These are phyloP conservation scores for Spicauda simplicius DNA, from an alignment of 2,888 invertebrate species.

Conservation along the genomic window DNA sequence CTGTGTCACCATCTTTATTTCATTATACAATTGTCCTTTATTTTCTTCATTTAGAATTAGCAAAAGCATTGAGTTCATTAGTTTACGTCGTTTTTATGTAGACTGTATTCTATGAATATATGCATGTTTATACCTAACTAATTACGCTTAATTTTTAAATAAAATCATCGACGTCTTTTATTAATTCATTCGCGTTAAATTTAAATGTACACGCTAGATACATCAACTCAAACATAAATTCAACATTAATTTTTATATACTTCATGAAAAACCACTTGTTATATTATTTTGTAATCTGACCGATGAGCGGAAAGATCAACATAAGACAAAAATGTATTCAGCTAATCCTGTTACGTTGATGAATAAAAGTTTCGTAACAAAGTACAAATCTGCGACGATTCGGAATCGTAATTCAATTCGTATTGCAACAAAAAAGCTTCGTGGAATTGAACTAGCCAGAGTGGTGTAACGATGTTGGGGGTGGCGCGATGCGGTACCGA, in stretches of 20 bases:
- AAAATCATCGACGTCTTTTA: not conserved
- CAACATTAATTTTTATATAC: not conserved
- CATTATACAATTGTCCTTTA: constrained; percentile 27
- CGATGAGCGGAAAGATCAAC: not conserved
- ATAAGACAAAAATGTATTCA: constrained; percentile 42
- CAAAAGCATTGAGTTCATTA: not conserved
- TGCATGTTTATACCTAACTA: too few species aligned
- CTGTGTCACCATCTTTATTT: constrained; percentile 29
- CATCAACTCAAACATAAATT: too few species aligned
- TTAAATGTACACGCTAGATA: too few species aligned
- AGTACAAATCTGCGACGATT: constrained; percentile 30
- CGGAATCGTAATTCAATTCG: constrained; percentile 32
- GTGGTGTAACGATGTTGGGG: constrained; percentile 41
- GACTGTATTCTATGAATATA: not conserved
- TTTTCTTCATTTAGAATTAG: constrained; percentile 12
- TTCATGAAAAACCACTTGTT: not conserved
- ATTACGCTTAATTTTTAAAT: too few species aligned
- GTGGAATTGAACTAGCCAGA: constrained; percentile 34
- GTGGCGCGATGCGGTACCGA: constrained; percentile 45
- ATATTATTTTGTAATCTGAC: not conserved
- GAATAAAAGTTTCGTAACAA: constrained; percentile 28
- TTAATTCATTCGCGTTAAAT: not conserved
- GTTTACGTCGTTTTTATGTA: not conserved
- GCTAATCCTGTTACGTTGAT: constrained; percentile 15
- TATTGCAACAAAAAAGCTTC: constrained; percentile 35